These are phyloP conservation scores for Caerostris darwini DNA, from an alignment of 1,140 invertebrate genomes.

Conservation along the genomic window DNA sequence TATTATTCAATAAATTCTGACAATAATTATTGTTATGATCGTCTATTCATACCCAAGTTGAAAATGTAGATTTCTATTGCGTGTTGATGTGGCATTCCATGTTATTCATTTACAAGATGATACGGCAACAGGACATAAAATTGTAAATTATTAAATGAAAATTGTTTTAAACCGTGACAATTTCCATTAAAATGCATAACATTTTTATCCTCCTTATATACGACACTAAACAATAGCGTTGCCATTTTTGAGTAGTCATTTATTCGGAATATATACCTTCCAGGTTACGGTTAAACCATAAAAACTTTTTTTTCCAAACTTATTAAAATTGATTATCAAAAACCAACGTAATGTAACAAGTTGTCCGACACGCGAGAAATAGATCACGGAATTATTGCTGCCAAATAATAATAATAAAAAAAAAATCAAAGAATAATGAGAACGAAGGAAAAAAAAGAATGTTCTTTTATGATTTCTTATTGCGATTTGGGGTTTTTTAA, in stretches of 20 bases:
- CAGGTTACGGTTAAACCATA: not conserved
- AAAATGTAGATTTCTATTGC: no score
- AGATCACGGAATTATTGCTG: not conserved
- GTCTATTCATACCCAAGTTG: no score
- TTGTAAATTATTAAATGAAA: not conserved
- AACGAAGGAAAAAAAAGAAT: not conserved
- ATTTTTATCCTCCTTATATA: not conserved
- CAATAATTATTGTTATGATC: no score
- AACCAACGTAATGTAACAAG: constrained; percentile 28
- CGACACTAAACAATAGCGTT: no score
- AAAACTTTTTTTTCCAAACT: not conserved
- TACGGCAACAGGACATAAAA: no score
- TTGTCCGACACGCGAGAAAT: not conserved
- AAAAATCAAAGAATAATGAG: not conserved
- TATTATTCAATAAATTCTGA: no score
- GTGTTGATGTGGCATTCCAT: no score
- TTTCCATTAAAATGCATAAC: not conserved
- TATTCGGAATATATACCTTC: not conserved
- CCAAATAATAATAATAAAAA: not conserved
- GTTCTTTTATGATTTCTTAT: constrained; percentile 24
- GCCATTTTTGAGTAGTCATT: not conserved
- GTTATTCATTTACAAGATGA: no score
- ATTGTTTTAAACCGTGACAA: constrained; percentile 10
- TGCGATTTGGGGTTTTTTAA: not conserved
- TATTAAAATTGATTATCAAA: constrained; percentile 41